Conservation (phyloP, 2,113 vertebrate species). For the Ceyx melanurus region DNA sequence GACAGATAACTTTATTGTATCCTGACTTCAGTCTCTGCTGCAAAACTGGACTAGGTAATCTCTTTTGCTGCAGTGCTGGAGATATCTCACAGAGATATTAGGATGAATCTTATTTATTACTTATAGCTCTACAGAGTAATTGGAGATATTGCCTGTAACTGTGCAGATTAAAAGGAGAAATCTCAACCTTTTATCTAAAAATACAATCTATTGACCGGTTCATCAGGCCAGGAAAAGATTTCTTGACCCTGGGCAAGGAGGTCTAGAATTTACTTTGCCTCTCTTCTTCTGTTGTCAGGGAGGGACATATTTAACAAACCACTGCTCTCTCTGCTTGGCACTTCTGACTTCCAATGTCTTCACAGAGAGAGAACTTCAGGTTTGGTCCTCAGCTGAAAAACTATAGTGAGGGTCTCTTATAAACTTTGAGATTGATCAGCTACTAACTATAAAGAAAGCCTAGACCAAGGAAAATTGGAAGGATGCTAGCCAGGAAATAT, state of each 20-base stretch:
- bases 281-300: not conserved
- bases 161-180: not conserved
- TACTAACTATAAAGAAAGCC: not conserved
- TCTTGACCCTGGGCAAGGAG: not conserved
- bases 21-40: not conserved
- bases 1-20: not conserved
- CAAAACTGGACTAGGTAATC: not conserved
- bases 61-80: not conserved
- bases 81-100: not conserved
- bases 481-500: not conserved
- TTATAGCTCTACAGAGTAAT: not conserved
- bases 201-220: not conserved
- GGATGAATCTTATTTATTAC: not conserved
- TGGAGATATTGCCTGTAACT: not conserved
- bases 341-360: not conserved
- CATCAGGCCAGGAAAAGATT: not conserved
- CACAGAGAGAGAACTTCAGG: not conserved
- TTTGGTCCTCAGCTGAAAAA: not conserved
- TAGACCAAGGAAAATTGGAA: not conserved
- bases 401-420: not conserved
- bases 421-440: not conserved
- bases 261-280: not conserved
- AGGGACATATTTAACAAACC: not conserved
- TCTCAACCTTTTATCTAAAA: not conserved
- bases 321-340: not conserved